These are phyloP conservation scores for Ploceus nigricollis DNA, from an alignment of 2,113 vertebrate genomes.

Conservation along the genomic window DNA sequence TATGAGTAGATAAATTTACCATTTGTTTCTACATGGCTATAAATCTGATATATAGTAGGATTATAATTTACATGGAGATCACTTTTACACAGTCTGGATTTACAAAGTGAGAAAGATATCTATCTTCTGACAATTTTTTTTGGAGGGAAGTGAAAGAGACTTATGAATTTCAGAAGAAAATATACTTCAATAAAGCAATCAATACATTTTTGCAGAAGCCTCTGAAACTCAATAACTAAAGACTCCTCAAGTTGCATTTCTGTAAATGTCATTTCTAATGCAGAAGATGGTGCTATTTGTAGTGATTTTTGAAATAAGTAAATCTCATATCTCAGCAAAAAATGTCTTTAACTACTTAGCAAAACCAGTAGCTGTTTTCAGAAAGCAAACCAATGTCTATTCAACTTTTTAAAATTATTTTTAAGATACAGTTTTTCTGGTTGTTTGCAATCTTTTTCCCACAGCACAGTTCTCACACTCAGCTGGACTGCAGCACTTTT, in stretches of 20 bases:
- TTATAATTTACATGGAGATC: background rate
- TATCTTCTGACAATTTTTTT: background rate
- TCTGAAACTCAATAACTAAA: background rate
- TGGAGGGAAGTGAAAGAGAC: background rate
- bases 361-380: background rate
- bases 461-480: background rate
- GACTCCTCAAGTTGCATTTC: background rate
- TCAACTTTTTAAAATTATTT: background rate
- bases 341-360: background rate
- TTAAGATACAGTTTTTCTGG: background rate
- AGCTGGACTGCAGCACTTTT: background rate
- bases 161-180: background rate
- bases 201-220: background rate
- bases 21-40: background rate
- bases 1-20: background rate
- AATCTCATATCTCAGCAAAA: background rate
- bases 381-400: background rate
- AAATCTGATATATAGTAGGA: background rate
- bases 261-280: background rate
- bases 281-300: background rate
- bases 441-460: background rate
- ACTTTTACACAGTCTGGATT: background rate
- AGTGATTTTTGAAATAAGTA: background rate
- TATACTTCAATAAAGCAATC: background rate
- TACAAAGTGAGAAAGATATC: background rate